Evolutionary conservation across 2,797 vertebrate genomes (phyloP), one percentile per base, ranked within the genome.

Genomic region (Brachyrhaphis roseni): DNA sequence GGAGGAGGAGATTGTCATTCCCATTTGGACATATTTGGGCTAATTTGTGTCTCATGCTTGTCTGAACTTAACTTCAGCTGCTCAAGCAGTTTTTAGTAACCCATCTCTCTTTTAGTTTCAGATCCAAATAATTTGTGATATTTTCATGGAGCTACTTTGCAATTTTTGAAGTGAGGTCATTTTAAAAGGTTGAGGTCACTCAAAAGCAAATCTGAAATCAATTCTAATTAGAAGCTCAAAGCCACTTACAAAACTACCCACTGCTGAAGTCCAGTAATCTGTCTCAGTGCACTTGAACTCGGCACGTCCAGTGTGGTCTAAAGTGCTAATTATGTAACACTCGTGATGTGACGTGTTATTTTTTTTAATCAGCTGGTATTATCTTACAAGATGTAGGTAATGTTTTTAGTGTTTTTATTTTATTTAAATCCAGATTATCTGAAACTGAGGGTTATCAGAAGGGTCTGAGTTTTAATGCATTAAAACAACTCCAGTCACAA

Each of bases 11-110:
- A 80, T 80, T 75, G 53, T 89, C 84, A 78, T 87, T 90, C 79
- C 78, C 82, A 89, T 84, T 87, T 89, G 15, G 80, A 90, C 84
- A 77, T 82, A 78, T 87, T 87, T 88, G 89, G 90, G 90, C 87
- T 92, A 81, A 92, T 92, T 90, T 92, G 83, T 77, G 88, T 84
- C 80, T 84, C 81, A 76, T 79, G 85, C 87, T 89, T 78, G 81
- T 86, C 45, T 66, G 34, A 68, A 51, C 51, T 88, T 72, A 88
- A 89, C 88, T 90, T 93, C 82, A 87, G 82, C 88, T 79, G 83
- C 81, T 88, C 78, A 78, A 88, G 84, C 82, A 76, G 88, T 87
- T 88, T 79, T 26, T 76, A 66, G 36, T 46, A 47, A 83, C 82
- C 82, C 87, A 88, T 83, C 86, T 78, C 72, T 82, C 90, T 87